phyloP scores from a whole-genome alignment of 1,140 invertebrate species.

The Aphaenogaster ashmeadi region DNA sequence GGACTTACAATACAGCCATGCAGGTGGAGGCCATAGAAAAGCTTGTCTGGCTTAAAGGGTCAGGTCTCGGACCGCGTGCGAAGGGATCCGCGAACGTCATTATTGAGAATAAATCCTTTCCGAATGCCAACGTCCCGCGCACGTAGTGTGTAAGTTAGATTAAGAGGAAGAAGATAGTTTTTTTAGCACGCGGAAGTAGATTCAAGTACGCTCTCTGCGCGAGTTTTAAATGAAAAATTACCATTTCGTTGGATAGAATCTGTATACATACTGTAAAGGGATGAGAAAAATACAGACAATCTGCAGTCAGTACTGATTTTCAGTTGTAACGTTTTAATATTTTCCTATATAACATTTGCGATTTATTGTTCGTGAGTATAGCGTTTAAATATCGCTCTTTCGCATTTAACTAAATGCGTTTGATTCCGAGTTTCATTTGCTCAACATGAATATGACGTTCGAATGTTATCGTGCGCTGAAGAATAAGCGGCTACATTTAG shows the following conservation, averaged over 20 bases:
- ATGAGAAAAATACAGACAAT: not conserved
- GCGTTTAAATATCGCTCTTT: constrained; percentile 5
- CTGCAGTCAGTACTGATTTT: not conserved
- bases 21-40: constrained; percentile 84
- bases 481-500: constrained; percentile 48
- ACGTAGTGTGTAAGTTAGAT: not conserved
- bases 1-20: constrained; percentile 79
- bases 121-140: constrained; percentile 2
- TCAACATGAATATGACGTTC: constrained; percentile 5
- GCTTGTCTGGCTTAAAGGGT: constrained; percentile 85
- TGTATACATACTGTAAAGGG: not conserved
- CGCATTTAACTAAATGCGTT: constrained; percentile 23
- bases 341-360: not conserved
- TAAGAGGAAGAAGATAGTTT: not conserved
- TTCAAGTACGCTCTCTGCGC: not conserved
- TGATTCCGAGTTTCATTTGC: constrained; percentile 25
- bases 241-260: not conserved
- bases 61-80: constrained; percentile 73
- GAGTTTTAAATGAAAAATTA: not conserved
- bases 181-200: not conserved
- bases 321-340: constrained; percentile 24
- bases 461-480: constrained; percentile 8
- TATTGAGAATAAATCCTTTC: constrained; percentile 51
- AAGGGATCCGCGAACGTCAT: constrained; percentile 67
- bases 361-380: not conserved